Conservation (phyloP, 53 echinoderm and acorn worm species). For the Stichopus horrens region DNA sequence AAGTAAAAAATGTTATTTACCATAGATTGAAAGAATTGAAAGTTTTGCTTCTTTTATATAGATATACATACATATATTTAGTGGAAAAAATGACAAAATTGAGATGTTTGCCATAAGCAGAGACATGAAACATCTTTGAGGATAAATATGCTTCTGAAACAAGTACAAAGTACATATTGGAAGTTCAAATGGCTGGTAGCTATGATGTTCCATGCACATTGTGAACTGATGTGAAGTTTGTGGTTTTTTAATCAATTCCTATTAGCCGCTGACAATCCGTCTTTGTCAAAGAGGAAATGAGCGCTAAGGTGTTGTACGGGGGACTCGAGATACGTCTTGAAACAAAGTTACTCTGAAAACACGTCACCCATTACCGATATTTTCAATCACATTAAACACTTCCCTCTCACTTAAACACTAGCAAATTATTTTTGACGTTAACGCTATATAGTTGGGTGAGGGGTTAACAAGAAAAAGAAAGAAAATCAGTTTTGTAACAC, state of each 20-base stretch:
- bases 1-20: too few species aligned
- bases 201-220: background rate
- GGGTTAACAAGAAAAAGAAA: background rate
- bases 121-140: too few species aligned
- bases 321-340: background rate
- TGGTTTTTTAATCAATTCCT: constrained; percentile 2
- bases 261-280: background rate
- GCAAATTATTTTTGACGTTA: background rate
- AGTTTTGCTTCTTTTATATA: too few species aligned
- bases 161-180: too few species aligned
- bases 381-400: constrained; percentile 34
- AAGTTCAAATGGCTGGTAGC: background rate
- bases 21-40: too few species aligned
- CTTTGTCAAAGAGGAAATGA: constrained; percentile 7
- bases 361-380: background rate
- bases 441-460: too few species aligned
- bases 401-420: constrained; percentile 30
- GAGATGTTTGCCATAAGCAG: too few species aligned
- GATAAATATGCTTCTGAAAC: too few species aligned
- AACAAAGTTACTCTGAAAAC: background rate
- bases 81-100: too few species aligned
- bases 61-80: too few species aligned
- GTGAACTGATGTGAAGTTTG: background rate
- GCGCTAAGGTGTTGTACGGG: background rate
- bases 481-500: background rate